These are phyloP conservation scores for Nebria ingens DNA, from an alignment of 1,140 invertebrate species.

Conservation along the genomic window DNA sequence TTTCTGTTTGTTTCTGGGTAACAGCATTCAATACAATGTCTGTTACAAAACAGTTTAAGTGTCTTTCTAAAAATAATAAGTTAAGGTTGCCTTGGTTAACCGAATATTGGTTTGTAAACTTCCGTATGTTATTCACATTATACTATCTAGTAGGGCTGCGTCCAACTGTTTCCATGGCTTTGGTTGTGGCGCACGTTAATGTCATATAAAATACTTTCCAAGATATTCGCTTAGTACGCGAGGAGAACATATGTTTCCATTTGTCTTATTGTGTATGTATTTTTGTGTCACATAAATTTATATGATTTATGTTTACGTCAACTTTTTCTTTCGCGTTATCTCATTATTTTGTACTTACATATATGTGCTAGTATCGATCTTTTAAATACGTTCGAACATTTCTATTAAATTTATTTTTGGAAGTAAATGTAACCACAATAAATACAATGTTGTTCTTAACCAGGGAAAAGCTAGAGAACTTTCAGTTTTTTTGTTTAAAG, in stretches of 20 bases:
- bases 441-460: no score
- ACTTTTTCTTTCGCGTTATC: no score
- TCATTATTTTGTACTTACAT: no score
- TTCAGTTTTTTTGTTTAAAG: no score
- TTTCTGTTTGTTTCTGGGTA: no score
- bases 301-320: neutral
- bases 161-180: neutral
- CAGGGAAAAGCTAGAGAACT: no score
- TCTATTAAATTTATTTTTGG: no score
- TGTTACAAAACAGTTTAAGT: no score
- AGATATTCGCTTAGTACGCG: neutral
- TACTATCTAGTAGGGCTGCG: neutral
- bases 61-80: conserved; percentile 1
- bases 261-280: neutral
- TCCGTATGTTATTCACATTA: neutral
- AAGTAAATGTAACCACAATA: no score
- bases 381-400: no score
- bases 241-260: neutral
- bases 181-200: neutral
- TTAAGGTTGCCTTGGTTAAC: neutral
- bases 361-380: no score
- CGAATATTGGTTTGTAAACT: conserved; percentile 7
- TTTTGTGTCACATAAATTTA: conserved; percentile 2
- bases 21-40: no score
- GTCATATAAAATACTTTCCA: neutral